phyloP scores from a whole-genome alignment of 2,113 vertebrate species.

The Tiliqua scincoides region DNA sequence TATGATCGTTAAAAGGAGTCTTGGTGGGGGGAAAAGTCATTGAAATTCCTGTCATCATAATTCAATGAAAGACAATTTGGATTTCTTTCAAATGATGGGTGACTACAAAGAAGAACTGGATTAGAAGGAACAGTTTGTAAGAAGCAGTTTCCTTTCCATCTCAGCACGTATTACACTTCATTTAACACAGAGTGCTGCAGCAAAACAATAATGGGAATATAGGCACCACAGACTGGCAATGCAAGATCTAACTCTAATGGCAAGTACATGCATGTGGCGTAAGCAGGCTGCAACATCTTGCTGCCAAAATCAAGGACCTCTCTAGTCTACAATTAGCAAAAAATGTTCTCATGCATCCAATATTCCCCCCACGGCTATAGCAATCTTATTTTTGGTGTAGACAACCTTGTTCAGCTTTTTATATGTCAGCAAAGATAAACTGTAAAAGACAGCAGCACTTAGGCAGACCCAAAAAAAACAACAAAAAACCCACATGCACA shows the following conservation, averaged over 20 bases:
- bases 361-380: background rate
- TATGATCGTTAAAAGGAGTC: background rate
- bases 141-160: slow-evolving; percentile 5
- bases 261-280: slow-evolving; percentile 17
- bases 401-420: slow-evolving; percentile 16
- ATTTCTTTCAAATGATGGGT: background rate
- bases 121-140: slow-evolving; percentile 7
- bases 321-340: slow-evolving; percentile 9
- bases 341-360: slow-evolving; percentile 1
- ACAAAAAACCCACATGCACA: background rate
- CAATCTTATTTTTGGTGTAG: slow-evolving; percentile 21
- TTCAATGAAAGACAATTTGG: slow-evolving; percentile 1
- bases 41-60: background rate
- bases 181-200: background rate
- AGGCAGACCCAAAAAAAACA: background rate
- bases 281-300: background rate
- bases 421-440: slow-evolving; percentile 22
- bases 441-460: slow-evolving; percentile 1
- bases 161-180: background rate
- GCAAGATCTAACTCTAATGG: slow-evolving; percentile 5
- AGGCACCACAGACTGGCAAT: background rate
- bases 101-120: background rate
- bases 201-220: background rate
- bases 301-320: slow-evolving; percentile 2
- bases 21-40: background rate